Base-by-base conservation (phyloP, 2,888 invertebrate genomes). In the Caenorhabditis sinica region DNA sequence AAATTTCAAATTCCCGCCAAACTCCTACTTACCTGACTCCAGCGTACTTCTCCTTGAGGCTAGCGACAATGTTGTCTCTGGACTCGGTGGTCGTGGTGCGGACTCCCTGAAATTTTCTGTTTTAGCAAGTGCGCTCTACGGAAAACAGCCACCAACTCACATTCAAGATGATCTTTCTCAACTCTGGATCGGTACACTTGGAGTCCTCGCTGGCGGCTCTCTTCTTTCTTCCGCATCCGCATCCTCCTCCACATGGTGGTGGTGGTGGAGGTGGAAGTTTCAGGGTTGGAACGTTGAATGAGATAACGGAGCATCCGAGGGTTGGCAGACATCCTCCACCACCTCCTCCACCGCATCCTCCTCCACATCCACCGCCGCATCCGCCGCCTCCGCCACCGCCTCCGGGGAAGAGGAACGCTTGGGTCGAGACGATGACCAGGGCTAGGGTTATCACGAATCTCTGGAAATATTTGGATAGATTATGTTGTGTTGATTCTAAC, bases 211-310 rank as follows among this genome's bases (percentile, higher is more conserved):
- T 72, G 43, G 72, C 86, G 28, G 75, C 84, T 72, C 88, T 77
- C 82, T 88, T 88, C 86, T 89, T 89, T 25, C 88, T 75, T 68
- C 87, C 87, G 51, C 88, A 85, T 66, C 86, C 83, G 36, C 87
- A 77, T 43, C 81, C 69, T 15, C 80, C 58, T 6, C 49, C 45
- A 40, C 85, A 85, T 65, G 85, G 85, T 49, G 85, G 85, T 69
- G 85, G 82, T 79, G 85, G 85, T 74, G 85, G 85, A n/a, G 85
- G 85, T 69, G 85, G 85, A 23, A 85, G 68, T 56, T 85, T 85
- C 33, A 84, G 68, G 6, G 84, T 84, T 36, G 84, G 84, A 3
- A 84, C 76, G 53, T 80, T 81, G 84, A 84, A 84, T n/a, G 81
- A 81, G 43, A 84, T 68, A 4, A 76, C 76, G 17, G 75, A 77